Percentiles rank a stretch among this genome's conserved stretches.
phyloP scores from a whole-genome alignment of 2,888 invertebrate genomes.

The Leucophenga montana region DNA sequence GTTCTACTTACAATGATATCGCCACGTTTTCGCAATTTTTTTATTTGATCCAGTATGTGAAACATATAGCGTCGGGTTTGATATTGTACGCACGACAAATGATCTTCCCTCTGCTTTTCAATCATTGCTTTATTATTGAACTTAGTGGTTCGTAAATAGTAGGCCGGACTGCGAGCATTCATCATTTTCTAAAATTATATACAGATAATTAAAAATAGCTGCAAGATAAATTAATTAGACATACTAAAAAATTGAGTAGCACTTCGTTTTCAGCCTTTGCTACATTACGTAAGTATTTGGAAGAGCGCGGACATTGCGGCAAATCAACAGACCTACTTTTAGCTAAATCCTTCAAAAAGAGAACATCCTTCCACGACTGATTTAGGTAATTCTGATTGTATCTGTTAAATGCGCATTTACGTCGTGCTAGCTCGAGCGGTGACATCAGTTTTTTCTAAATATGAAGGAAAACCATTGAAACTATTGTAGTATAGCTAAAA shows the following conservation, averaged over 20 bases:
- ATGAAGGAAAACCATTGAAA: not conserved
- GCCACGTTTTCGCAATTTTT: slow-evolving; percentile 49
- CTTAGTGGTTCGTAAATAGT: slow-evolving; percentile 57
- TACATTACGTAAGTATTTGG: slow-evolving; percentile 46
- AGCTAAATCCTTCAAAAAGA: slow-evolving; percentile 59
- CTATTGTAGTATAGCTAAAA: not conserved
- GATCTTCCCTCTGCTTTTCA: slow-evolving; percentile 52
- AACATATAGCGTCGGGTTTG: slow-evolving; percentile 67
- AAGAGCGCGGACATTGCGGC: slow-evolving; percentile 57
- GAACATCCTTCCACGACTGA: slow-evolving; percentile 64
- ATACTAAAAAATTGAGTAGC: slow-evolving; percentile 57
- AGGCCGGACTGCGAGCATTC: slow-evolving; percentile 66
- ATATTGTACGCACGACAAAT: slow-evolving; percentile 63
- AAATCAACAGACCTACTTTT: slow-evolving; percentile 57
- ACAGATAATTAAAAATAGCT: too few species aligned
- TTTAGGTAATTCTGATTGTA: slow-evolving; percentile 68
- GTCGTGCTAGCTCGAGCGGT: slow-evolving; percentile 62
- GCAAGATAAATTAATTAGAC: too few species aligned
- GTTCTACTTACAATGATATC: slow-evolving; percentile 51
- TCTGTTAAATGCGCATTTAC: slow-evolving; percentile 58
- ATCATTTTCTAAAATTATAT: slow-evolving; percentile 64
- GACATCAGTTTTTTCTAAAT: slow-evolving; percentile 58
- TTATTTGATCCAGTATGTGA: slow-evolving; percentile 56
- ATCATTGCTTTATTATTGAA: slow-evolving; percentile 53
- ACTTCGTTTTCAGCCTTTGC: slow-evolving; percentile 57